A percentile compares a stretch with the other conserved stretches of the same genome.
Evolutionary conservation across 1,140 invertebrate species (phyloP).

Genomic region (Brachystomella parvula): DNA sequence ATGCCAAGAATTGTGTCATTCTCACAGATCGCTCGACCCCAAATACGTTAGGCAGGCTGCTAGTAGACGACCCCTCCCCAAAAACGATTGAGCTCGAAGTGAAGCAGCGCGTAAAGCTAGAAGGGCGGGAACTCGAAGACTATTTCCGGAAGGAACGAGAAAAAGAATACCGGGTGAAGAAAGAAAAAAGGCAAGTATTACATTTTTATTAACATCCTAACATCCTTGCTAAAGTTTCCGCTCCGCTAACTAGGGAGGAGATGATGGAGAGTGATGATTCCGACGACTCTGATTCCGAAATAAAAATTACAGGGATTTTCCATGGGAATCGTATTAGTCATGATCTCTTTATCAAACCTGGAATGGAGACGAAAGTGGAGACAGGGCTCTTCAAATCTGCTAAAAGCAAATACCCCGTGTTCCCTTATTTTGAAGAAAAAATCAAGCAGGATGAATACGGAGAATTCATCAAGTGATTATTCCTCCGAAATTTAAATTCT

Average conservation of each 20-base stretch:
- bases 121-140: conserved; percentile 87
- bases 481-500: not conserved
- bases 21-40: conserved; percentile 75
- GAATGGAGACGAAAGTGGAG: conserved; percentile 53
- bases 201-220: conserved; percentile 17
- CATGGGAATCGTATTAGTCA: conserved; percentile 58
- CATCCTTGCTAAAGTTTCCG: conserved; percentile 16
- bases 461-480: conserved; percentile 65
- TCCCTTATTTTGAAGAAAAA: conserved; percentile 88
- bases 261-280: conserved; percentile 51
- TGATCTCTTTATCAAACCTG: conserved; percentile 79
- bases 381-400: conserved; percentile 75
- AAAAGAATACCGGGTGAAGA: conserved; percentile 44
- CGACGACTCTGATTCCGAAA: conserved; percentile 69
- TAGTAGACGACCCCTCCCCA: conserved; percentile 75
- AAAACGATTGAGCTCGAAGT: conserved; percentile 64
- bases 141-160: conserved; percentile 54
- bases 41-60: conserved; percentile 74
- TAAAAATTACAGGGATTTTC: conserved; percentile 67
- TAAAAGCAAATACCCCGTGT: conserved; percentile 93
- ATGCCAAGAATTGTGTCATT: conserved; percentile 90
- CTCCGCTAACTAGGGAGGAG: conserved; percentile 26
- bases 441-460: conserved; percentile 91
- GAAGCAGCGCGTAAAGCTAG: conserved; percentile 65
- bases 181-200: conserved; percentile 44